Conservation (phyloP, 2,888 invertebrate species). For the Heteromyza rotundicornis region DNA sequence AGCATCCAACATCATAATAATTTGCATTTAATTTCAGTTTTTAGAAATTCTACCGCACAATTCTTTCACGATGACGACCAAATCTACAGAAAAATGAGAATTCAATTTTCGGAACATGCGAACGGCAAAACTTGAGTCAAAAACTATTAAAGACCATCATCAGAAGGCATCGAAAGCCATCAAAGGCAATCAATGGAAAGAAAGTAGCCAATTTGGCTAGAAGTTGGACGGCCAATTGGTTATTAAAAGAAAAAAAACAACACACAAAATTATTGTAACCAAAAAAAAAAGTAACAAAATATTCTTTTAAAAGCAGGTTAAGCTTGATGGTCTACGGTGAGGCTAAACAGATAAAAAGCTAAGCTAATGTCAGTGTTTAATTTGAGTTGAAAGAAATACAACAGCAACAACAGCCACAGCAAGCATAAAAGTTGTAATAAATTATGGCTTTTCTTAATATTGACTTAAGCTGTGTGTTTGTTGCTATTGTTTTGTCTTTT, state of each 20-base stretch:
- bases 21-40: neutral
- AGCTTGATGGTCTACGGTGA: neutral
- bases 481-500: too few species aligned
- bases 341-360: too few species aligned
- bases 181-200: constrained; percentile 26
- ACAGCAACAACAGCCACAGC: too few species aligned
- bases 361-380: too few species aligned
- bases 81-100: neutral
- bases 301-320: constrained; percentile 2
- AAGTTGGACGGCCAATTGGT: constrained; percentile 23
- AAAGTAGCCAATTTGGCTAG: constrained; percentile 37
- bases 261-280: neutral
- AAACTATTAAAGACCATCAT: neutral
- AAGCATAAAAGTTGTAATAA: too few species aligned
- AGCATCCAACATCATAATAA: too few species aligned
- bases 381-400: too few species aligned
- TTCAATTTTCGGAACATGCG: constrained; percentile 22
- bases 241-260: neutral
- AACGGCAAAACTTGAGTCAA: neutral
- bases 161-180: neutral
- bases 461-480: too few species aligned
- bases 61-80: too few species aligned
- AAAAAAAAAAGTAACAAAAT: neutral
- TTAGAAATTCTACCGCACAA: too few species aligned
- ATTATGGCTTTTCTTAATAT: neutral